Base-by-base conservation (phyloP, 1,140 invertebrate genomes). In the Saxidomus purpurata region DNA sequence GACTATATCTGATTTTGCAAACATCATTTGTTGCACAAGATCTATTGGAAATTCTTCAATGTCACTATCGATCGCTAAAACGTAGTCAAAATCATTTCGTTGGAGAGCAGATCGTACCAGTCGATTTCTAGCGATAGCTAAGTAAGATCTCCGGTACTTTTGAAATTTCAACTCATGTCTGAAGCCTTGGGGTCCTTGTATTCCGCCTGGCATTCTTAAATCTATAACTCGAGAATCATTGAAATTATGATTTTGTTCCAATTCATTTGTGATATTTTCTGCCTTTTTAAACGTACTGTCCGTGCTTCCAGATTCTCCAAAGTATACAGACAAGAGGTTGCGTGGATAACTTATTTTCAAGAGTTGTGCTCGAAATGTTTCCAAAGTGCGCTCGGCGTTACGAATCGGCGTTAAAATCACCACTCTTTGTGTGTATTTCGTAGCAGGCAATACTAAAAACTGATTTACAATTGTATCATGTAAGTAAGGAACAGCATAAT, bases 31-130 rank as follows among this genome's bases (percentile, higher is more conserved):
- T 83, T 95, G 90, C 31, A 95, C 90, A 19, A 95, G 83, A 74
- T 95, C 92, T 15, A 49, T 3, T 0, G 94, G 94, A 40, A 93
- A 74, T 17, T 79, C 79, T 9, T 69, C 55, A 1, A 95, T 77
- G 89, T 95, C 94, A 71, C 91, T 92, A 79, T 95, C 94, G 15
- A 95, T 91, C 94, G 94, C 94, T 22, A 95, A 40, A 0, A 93
- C 94, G 90, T 93, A 94, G 22, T 93, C 91, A n/a, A 92, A 55
- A n/a, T 92, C 22, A 9, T 28, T 43, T 79, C 63, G 25, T 25
- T 94, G 79, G n/a, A 49, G 36, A 28, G 25, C 77, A 15, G 9
- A 55, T 25, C 84, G 84, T 38, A 95, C 67, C 8, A 95, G 80
- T n/a, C 90, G 81, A 69, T 95, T 95, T 3, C 94, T 90, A 2